A percentile compares a stretch with the other conserved stretches of the same genome.
phyloP scores from a whole-genome alignment of 2,113 vertebrate genomes.

The Butorides virescens region DNA sequence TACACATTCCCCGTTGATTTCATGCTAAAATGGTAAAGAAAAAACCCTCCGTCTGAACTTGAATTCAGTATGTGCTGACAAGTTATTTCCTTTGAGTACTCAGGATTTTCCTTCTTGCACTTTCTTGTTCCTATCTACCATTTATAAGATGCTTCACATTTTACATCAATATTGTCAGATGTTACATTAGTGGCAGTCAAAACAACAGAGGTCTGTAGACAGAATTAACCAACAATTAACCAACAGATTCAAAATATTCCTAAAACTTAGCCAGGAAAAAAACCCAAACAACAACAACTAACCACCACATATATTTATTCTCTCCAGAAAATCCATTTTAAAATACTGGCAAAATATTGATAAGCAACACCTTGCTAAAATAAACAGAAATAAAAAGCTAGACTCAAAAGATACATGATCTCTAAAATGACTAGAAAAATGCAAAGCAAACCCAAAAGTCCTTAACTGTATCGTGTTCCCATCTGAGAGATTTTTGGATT shows the following conservation, averaged over 20 bases:
- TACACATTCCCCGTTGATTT: conserved; percentile 34
- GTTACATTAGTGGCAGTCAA: neutral
- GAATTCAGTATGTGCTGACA: neutral
- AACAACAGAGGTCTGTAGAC: neutral
- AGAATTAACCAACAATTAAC: neutral
- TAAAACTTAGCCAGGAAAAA: neutral
- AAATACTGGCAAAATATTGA: neutral
- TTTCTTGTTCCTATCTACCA: neutral
- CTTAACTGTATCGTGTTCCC: neutral
- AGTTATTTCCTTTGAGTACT: neutral
- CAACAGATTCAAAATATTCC: neutral
- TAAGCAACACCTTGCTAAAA: neutral
- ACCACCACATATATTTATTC: neutral
- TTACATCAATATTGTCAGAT: neutral
- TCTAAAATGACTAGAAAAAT: neutral
- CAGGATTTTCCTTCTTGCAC: neutral
- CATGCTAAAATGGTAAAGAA: neutral
- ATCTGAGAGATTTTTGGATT: neutral
- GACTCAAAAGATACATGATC: neutral
- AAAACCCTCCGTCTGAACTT: neutral
- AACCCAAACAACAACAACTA: no score
- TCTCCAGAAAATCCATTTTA: neutral
- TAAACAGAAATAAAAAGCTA: neutral
- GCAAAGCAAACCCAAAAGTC: neutral
- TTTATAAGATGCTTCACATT: neutral